These are phyloP conservation scores for Podargus strigoides DNA, from an alignment of 2,797 vertebrate species.

Conservation along the genomic window DNA sequence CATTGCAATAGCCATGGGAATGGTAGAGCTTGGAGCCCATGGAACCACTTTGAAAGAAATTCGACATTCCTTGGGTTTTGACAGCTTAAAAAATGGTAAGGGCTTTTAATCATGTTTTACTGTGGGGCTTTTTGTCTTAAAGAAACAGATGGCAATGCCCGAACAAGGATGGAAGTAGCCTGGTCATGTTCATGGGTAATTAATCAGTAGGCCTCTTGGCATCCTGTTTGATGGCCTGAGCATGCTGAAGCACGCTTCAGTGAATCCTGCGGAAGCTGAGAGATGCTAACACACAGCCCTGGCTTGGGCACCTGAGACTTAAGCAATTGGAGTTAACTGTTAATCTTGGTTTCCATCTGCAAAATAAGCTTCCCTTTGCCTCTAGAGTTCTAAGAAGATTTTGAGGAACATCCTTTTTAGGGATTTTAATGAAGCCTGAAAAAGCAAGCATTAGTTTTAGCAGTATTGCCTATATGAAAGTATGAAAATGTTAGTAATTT, in stretches of 20 bases:
- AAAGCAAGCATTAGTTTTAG: background rate
- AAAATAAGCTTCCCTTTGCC: background rate
- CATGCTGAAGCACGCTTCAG: background rate
- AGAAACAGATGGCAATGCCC: background rate
- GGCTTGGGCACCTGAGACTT: background rate
- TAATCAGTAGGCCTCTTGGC: background rate
- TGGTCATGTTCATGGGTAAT: background rate
- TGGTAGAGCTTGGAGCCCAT: slow-evolving; percentile 91
- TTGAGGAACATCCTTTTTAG: background rate
- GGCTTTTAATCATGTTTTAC: background rate
- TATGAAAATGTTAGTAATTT: background rate
- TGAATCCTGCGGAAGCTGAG: background rate
- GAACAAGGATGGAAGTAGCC: background rate
- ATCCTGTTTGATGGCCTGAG: background rate
- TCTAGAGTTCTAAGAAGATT: background rate
- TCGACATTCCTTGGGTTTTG: slow-evolving; percentile 86
- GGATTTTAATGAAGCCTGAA: background rate
- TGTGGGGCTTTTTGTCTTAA: background rate
- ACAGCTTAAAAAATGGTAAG: slow-evolving; percentile 85
- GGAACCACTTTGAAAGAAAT: slow-evolving; percentile 90
- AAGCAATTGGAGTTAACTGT: background rate
- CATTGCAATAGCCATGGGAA: slow-evolving; percentile 86
- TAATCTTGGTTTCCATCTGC: background rate
- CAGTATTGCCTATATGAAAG: background rate
- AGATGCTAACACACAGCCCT: background rate